phyloP scores from a whole-genome alignment of 2,113 vertebrate species.

The Spizaetus ornatus region DNA sequence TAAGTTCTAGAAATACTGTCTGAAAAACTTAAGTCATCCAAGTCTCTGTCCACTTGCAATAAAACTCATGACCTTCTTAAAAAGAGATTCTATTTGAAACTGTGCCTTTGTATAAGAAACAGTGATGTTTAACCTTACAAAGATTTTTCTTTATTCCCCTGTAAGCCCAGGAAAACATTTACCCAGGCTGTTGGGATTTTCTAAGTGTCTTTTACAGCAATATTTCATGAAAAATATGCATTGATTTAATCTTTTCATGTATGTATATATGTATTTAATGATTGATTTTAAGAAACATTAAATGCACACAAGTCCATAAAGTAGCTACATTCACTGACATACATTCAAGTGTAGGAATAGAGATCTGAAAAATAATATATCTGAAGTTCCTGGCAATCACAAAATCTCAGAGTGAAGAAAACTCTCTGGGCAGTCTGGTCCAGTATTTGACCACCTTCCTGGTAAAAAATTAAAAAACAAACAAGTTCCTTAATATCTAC shows the following conservation, averaged over 20 bases:
- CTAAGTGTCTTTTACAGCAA: background rate
- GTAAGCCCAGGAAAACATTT: background rate
- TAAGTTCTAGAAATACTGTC: conserved; percentile 1
- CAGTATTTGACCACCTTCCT: background rate
- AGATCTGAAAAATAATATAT: background rate
- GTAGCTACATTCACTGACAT: background rate
- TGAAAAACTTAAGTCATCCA: background rate
- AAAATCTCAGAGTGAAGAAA: background rate
- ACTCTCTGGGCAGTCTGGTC: background rate
- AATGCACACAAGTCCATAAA: background rate
- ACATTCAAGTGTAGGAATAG: background rate
- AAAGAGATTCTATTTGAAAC: background rate
- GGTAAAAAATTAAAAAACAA: background rate
- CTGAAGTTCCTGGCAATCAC: background rate
- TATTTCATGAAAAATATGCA: background rate
- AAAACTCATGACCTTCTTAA: background rate
- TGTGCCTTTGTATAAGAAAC: background rate
- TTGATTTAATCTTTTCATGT: background rate
- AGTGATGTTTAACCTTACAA: background rate
- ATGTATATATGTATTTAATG: background rate
- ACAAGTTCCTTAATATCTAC: background rate
- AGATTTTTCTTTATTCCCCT: background rate
- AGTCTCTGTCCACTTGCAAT: background rate
- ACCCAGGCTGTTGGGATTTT: background rate
- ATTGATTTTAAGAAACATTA: background rate